These are phyloP conservation scores for Ypsolopha scabrella DNA, from an alignment of 2,888 invertebrate species.

Conservation along the genomic window DNA sequence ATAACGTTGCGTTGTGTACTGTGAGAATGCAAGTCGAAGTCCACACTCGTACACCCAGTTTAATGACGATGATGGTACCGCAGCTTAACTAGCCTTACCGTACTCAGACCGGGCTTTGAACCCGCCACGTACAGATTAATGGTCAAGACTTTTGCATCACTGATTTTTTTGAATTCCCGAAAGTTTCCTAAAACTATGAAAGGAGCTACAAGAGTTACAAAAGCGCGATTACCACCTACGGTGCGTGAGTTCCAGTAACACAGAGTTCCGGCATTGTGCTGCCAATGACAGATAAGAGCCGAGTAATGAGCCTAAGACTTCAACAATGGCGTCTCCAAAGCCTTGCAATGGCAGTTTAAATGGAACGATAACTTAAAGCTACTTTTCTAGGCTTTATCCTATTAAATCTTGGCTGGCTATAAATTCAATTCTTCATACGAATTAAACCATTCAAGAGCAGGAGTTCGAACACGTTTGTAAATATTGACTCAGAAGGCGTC, in stretches of 20 bases:
- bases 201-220: slow-evolving; percentile 4
- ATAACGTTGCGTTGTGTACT: no score
- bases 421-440: background rate
- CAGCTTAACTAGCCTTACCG: no score
- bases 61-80: no score
- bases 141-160: no score
- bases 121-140: no score
- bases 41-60: no score
- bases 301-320: slow-evolving; percentile 41
- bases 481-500: background rate
- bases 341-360: slow-evolving; percentile 19
- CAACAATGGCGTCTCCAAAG: slow-evolving; percentile 39
- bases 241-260: slow-evolving; percentile 42
- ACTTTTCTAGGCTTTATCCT: background rate
- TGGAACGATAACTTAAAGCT: slow-evolving; percentile 12
- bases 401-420: background rate
- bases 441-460: background rate
- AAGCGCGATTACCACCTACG: slow-evolving; percentile 27
- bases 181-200: background rate
- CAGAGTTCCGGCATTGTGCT: slow-evolving; percentile 46
- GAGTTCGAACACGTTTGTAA: background rate
- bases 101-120: no score
- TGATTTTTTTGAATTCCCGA: no score
- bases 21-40: no score
- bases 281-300: slow-evolving; percentile 62